Percentiles rank a stretch among this genome's conserved stretches.
phyloP scores from a whole-genome alignment of 2,888 invertebrate species.

The Branchinecta sandiegonensis region DNA sequence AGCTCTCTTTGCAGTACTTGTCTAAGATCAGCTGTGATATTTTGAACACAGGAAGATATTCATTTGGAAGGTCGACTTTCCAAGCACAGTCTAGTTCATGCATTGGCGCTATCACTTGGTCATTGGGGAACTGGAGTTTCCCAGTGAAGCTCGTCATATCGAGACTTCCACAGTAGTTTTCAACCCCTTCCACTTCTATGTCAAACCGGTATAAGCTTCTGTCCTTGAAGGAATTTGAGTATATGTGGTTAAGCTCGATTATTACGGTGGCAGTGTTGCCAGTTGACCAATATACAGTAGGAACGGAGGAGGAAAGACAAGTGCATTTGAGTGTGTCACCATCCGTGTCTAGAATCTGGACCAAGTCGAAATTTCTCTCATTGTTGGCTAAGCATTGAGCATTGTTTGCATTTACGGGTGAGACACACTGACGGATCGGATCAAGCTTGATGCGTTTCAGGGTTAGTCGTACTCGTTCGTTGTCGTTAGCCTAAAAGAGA shows the following conservation, averaged over 20 bases:
- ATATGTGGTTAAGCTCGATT: not conserved
- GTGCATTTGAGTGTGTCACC: slow-evolving; percentile 5
- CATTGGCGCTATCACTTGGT: not conserved
- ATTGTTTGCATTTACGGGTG: not conserved
- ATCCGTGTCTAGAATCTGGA: not conserved
- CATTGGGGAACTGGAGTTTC: not conserved
- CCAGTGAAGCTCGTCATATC: not conserved
- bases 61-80: not conserved
- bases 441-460: not conserved
- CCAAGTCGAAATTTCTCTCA: not conserved
- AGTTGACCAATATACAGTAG: not conserved
- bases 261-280: not conserved
- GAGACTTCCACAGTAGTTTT: not conserved
- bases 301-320: not conserved
- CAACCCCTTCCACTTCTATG: not conserved
- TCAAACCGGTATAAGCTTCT: slow-evolving; percentile 10
- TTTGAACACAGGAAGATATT: not conserved
- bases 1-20: slow-evolving; percentile 2
- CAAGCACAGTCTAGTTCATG: slow-evolving; percentile 3
- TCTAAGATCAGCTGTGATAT: not conserved
- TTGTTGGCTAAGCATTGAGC: not conserved
- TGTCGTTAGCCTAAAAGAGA: not conserved
- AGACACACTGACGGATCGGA: not conserved
- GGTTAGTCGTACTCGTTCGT: slow-evolving; percentile 3
- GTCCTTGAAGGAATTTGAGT: slow-evolving; percentile 1